Base-by-base conservation (phyloP, 2,113 vertebrate species). In the Cynoglossus semilaevis region DNA sequence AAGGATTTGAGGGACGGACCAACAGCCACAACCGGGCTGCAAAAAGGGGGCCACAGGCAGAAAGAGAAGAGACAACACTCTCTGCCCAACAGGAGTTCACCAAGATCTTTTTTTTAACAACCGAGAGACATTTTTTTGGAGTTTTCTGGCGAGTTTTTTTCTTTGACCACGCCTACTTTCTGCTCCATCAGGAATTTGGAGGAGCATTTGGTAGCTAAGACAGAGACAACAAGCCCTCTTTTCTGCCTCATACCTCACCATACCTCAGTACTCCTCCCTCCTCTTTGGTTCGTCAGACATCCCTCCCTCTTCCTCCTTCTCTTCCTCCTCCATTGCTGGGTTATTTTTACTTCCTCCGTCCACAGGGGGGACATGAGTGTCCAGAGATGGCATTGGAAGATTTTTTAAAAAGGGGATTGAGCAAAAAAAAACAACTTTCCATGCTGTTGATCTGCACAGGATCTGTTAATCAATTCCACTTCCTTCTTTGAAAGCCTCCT, bases 201-300 rank as follows among this genome's bases (percentile, higher is more conserved):
- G 59, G 64, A 72, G 76, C 60, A 48, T 69, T 61, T 50, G 69
- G 67, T 69, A 76, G 74, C 67, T 66, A 70, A 72, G 52, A 29
- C 74, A 79, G 73, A 74, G 57, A 77, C 74, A 75, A 74, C 67
- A 8, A 67, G 61, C 62, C 61, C 51, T 35, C 9, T 67, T 77
- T 70, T 81, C 74, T 82, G 74, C 79, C 73, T 85, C 77, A 68
- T 84, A 81, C 79, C 84, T 84, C 75, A 56, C 62, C 43, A 44
- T 71, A 74, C 80, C 74, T 76, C 73, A 51, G 59, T 73, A 62
- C 71, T 79, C 72, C 70, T 74, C 71, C 73, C 64, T 74, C 65
- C 45, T 72, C 62, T 74, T 74, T 70, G 63, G 69, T 75, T 74
- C 19, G 41, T 47, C 46, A 43, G 38, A 52, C 70, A 19, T 66